A percentile compares a stretch with the other conserved stretches of the same genome.
Conservation (phyloP, 2,113 vertebrate species). For the Cygnus atratus region DNA sequence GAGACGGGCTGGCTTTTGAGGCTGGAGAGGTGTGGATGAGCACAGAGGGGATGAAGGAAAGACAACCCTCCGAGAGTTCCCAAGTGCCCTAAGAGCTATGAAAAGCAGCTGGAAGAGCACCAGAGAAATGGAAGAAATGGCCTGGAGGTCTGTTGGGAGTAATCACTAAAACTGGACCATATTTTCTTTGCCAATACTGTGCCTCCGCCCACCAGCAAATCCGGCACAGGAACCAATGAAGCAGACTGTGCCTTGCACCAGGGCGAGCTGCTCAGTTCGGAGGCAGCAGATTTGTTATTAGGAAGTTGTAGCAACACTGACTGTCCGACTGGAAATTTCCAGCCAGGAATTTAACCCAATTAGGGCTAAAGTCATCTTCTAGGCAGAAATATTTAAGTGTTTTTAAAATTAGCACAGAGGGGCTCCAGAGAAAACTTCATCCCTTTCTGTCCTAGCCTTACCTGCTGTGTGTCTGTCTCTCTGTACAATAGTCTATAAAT, state of each 20-base stretch:
- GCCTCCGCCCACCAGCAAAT: neutral
- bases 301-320: neutral
- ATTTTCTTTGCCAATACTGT: neutral
- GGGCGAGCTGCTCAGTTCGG: neutral
- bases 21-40: neutral
- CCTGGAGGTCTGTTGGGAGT: neutral
- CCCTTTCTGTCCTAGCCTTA: constrained; percentile 52
- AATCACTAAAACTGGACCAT: rapidly evolving
- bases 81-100: rapidly evolving
- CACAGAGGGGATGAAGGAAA: neutral
- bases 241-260: rapidly evolving
- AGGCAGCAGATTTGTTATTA: neutral
- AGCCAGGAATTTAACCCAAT: neutral
- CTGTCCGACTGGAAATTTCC: neutral
- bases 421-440: neutral
- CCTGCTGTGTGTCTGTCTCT: constrained; percentile 63
- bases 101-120: neutral
- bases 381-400: neutral
- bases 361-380: neutral
- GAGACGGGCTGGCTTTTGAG: neutral
- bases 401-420: neutral
- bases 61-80: neutral
- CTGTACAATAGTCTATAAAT: constrained; percentile 72
- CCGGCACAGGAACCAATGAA: rapidly evolving
- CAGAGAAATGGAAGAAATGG: neutral